Base-by-base conservation (phyloP, 2,797 vertebrate species). In the Enteromius treurensis region DNA sequence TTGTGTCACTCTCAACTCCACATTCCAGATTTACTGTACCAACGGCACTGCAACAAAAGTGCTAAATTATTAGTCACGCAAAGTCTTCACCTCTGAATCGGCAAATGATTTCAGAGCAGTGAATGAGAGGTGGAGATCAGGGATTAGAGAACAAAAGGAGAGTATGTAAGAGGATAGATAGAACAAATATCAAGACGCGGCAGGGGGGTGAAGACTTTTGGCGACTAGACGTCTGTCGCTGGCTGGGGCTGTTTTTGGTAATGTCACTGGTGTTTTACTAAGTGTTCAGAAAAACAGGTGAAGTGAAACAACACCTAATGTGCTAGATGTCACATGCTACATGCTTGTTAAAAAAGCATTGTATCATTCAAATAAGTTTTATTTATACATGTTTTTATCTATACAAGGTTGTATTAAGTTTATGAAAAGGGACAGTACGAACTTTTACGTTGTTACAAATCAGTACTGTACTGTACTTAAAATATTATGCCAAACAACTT, bases 11-110 rank as follows among this genome's bases (percentile, higher is more conserved):
- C 65, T 83, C n/a, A 17, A 34, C 51, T 60, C 11, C 81, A 62
- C 75, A 83, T 83, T 83, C 82, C 65, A 37, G 73, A 23, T 53
- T 70, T 40, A 7, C 26, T 45, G 14, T 34, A 21, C 45, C 47
- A 74, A 51, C 8, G 14, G 21, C 69, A 49, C 19, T 23, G 14
- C 26, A 60, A 10, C 65, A 4, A 49, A 45, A 49, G 55, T 47
- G 55, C 29, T 62, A 17, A 62, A 47, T 45, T 49, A 37, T 73
- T 29, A 81, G 40, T 19, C 40, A 62, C 19, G 5, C 55, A 49
- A 37, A 21, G 14, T 1, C 13, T 51, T 34, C 17, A 65, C 42
- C 5, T 49, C 23, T 32, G 21, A 26, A 5, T 15, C 1, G 17
- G 10, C 11, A 13, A 65, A 40, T 37, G 9, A 26, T 2, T 26